Base-by-base conservation (phyloP, 2,888 invertebrate species). In the Hartigia nigra region DNA sequence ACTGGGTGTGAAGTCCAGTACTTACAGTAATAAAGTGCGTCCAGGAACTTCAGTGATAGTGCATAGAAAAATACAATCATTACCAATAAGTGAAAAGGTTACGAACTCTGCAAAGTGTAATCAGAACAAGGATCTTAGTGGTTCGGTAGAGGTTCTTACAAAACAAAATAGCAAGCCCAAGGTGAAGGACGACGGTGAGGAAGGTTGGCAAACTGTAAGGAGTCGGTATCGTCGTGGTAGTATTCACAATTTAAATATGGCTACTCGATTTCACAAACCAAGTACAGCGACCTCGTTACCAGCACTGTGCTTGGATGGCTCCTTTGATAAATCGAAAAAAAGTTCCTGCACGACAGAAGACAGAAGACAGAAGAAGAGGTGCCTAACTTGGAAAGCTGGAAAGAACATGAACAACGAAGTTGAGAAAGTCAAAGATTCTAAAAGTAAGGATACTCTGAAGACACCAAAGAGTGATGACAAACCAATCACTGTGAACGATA, bases 131-230 rank as follows among this genome's bases (percentile, higher is more conserved):
- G 89, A 83, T 83, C 88, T 81, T 85, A 92, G 76, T 83, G 91
- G 81, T 84, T 91, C 87, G 78, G 89, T 87, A 35, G 92, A 83
- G 86, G 87, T 86, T 83, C 90, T 80, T 76, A 78, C 37, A 70
- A 78, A 69, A 75, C 77, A 55, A 76, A 70, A n/a, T 12, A 76
- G n/a, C 32, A 74, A 11, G 12, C 70, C 23, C 1, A 74, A 76
- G 92, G 79, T 90, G 84, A 86, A 83, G 88, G 87, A 89, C 79
- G 87, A 90, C 76, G 83, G 81, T 31, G 70, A 70, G 70, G 96
- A 96, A 84, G 98, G 98, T 0, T 98, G 98, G 98, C 94, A 97
- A 82, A 98, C 97, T 0, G 98, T 98, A 0, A 95, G 97, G 86
- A 95, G 96, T 75, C 94, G 95, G 70, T 93, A 93, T 1, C 93